Conservation (phyloP, 2,113 vertebrate genomes). For the Psilopsiagon aurifrons region DNA sequence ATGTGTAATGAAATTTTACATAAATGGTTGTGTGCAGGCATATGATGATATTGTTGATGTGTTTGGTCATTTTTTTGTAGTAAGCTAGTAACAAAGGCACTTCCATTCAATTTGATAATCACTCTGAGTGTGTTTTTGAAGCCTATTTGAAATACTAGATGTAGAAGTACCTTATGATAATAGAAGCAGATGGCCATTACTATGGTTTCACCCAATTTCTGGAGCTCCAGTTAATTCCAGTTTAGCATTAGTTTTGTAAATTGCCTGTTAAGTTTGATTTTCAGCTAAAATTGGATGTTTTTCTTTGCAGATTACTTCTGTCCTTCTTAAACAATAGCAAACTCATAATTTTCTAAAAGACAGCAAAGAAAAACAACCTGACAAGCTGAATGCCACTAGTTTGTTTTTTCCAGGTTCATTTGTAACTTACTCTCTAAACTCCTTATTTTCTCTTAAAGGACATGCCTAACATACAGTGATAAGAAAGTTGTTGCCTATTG, state of each 20-base stretch:
- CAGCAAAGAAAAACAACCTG: not conserved
- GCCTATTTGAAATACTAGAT: not conserved
- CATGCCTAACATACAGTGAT: constrained; percentile 81
- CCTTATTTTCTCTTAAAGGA: constrained; percentile 58
- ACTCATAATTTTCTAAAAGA: not conserved
- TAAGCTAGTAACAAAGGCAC: not conserved
- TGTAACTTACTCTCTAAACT: not conserved
- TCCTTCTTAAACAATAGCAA: not conserved
- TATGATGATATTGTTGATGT: not conserved
- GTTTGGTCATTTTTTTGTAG: not conserved
- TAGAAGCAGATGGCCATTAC: not conserved
- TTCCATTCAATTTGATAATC: not conserved
- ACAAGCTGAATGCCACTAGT: not conserved
- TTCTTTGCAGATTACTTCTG: not conserved
- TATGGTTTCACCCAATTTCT: not conserved
- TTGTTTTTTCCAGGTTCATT: not conserved
- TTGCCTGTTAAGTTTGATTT: not conserved
- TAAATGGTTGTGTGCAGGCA: not conserved
- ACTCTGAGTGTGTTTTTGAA: not conserved
- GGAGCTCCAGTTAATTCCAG: not conserved
- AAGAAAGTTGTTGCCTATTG: constrained; percentile 83
- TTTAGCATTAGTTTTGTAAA: not conserved
- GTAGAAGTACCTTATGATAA: not conserved
- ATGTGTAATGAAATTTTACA: not conserved
- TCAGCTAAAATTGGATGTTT: not conserved